phyloP scores from a whole-genome alignment of 2,797 vertebrate genomes.

The Rhadinocentrus ornatus region DNA sequence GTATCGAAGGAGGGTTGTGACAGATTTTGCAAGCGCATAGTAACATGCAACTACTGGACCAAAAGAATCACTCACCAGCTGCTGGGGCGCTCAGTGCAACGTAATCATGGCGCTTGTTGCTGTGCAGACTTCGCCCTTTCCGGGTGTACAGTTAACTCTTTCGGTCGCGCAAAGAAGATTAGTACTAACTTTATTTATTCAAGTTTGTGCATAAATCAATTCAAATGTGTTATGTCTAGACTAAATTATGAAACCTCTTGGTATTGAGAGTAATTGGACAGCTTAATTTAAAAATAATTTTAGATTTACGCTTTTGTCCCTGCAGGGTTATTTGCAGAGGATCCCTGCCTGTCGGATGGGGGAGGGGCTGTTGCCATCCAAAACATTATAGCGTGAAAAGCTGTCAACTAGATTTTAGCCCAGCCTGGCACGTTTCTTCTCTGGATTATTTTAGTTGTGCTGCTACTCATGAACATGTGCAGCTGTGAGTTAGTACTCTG shows the following conservation, averaged over 20 bases:
- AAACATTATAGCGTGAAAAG: constrained; percentile 84
- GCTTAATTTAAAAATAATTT: neutral
- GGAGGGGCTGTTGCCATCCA: constrained; percentile 87
- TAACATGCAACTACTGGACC: constrained; percentile 85
- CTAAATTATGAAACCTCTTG: fast-evolving
- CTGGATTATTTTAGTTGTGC: constrained; percentile 42
- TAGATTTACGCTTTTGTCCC: constrained; percentile 59
- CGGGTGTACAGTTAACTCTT: constrained; percentile 79
- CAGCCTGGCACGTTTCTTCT: constrained; percentile 39
- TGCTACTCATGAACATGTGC: constrained; percentile 11
- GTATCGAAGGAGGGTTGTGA: constrained; percentile 69
- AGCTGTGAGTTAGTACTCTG: constrained; percentile 12
- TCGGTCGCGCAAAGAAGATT: constrained; percentile 31
- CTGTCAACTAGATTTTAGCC: constrained; percentile 69
- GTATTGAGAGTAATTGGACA: neutral
- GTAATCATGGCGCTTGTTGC: constrained; percentile 88
- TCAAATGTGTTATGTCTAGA: fast-evolving
- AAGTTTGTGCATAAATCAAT: fast-evolving
- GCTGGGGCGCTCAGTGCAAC: constrained; percentile 80
- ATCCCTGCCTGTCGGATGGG: constrained; percentile 69
- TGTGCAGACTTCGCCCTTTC: constrained; percentile 86
- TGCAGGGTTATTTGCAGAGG: constrained; percentile 58
- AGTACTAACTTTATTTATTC: fast-evolving
- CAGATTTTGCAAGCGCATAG: constrained; percentile 81
- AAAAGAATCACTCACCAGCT: constrained; percentile 85